These are phyloP conservation scores for Tenthredo scrophulariae DNA, from an alignment of 2,888 invertebrate genomes.

Conservation along the genomic window DNA sequence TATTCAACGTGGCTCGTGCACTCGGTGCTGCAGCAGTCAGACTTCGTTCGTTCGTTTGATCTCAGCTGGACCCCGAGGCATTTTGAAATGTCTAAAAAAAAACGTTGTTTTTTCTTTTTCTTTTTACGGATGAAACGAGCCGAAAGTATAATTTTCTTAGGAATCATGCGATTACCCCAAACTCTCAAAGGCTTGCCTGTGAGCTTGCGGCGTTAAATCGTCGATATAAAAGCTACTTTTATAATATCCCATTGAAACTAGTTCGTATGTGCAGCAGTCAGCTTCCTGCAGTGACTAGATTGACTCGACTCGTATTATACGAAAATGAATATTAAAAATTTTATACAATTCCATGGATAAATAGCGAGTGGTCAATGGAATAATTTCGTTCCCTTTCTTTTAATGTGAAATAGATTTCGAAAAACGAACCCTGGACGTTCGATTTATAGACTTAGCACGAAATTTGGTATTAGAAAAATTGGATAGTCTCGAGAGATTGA, in stretches of 20 bases:
- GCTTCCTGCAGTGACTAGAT: not conserved
- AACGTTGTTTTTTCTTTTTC: too few relatives aligned
- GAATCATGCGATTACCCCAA: not conserved
- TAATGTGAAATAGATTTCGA: not conserved
- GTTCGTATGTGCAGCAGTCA: not conserved
- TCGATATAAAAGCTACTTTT: not conserved
- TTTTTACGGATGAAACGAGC: not conserved
- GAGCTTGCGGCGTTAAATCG: not conserved
- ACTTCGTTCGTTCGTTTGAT: slow-evolving; percentile 5
- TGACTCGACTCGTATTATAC: not conserved
- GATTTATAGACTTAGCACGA: slow-evolving; percentile 1
- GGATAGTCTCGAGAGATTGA: not conserved
- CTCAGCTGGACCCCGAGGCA: not conserved
- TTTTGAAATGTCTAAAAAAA: not conserved
- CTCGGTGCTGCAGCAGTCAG: not conserved
- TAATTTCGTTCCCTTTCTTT: not conserved
- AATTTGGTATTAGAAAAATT: not conserved
- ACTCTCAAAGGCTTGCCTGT: not conserved
- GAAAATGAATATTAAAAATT: not conserved
- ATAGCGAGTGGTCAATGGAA: slow-evolving; percentile 46
- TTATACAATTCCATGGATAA: slow-evolving; percentile 35
- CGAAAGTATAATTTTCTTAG: slow-evolving; percentile 23
- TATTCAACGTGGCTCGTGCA: not conserved
- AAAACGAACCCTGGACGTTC: not conserved
- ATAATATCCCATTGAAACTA: not conserved